phyloP scores from a whole-genome alignment of 2,888 invertebrate genomes.

The Drosophila histrio region DNA sequence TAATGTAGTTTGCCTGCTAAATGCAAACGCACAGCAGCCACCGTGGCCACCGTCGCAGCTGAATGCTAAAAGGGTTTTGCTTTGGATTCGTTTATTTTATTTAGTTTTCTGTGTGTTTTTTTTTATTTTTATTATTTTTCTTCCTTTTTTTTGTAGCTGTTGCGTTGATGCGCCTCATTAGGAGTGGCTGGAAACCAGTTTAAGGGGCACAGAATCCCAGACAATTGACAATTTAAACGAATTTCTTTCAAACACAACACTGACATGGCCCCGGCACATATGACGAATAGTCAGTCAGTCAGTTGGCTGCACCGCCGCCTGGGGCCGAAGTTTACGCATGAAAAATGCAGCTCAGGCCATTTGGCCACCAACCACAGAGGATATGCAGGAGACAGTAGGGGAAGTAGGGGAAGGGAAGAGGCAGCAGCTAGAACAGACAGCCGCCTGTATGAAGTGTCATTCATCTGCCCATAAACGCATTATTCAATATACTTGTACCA shows the following conservation, averaged over 20 bases:
- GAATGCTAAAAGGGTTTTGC: slow-evolving; percentile 76
- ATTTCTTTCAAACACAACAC: slow-evolving; percentile 75
- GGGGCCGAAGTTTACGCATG: slow-evolving; percentile 73
- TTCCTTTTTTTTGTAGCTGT: slow-evolving; percentile 16
- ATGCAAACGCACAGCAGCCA: slow-evolving; percentile 62
- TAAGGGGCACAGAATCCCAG: slow-evolving; percentile 59
- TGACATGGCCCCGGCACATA: slow-evolving; percentile 73
- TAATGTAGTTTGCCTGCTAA: slow-evolving; percentile 77
- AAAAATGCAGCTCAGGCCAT: slow-evolving; percentile 66
- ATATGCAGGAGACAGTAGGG: slow-evolving; percentile 28
- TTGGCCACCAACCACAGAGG: slow-evolving; percentile 60
- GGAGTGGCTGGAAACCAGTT: slow-evolving; percentile 76
- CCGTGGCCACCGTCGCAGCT: slow-evolving; percentile 70
- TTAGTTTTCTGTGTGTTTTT: slow-evolving; percentile 32
- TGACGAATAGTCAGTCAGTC: slow-evolving; percentile 70
- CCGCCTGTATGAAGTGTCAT: slow-evolving; percentile 82
- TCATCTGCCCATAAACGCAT: slow-evolving; percentile 83
- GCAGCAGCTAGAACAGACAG: slow-evolving; percentile 55
- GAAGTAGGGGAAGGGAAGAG: slow-evolving; percentile 11
- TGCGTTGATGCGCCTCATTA: slow-evolving; percentile 71
- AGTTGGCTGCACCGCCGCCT: slow-evolving; percentile 28
- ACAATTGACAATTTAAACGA: slow-evolving; percentile 79
- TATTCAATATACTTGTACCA: slow-evolving; percentile 76
- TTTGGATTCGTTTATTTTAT: slow-evolving; percentile 60
- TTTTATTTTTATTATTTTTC: slow-evolving; percentile 13